Base-by-base conservation (phyloP, 2,888 invertebrate species). In the Cabera pusaria region DNA sequence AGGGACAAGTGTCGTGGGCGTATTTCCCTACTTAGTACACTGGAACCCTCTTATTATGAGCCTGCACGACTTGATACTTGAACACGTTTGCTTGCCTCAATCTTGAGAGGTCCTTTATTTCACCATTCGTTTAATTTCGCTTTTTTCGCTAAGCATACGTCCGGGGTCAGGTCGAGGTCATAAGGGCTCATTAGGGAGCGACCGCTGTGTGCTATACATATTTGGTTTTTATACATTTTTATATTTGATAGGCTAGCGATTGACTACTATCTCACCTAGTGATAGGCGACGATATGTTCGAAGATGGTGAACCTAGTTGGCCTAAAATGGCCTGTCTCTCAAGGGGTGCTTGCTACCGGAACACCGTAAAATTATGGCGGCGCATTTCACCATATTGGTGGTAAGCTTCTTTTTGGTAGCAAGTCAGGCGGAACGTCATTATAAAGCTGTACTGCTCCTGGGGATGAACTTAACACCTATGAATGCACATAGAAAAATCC, bases 1-100 rank as follows among this genome's bases (percentile, higher is more conserved):
- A 66, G 64, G 67, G 51, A 58, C 52, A 35, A 62, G 69, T 59
- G 63, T 60, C 58, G 58, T 50, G 46, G 52, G 49, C 56, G 59
- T 59, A 59, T 63, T 35, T 29, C 36, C 34, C 31, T 35, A 25
- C 35, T 62, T 62, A 61, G 58, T 56, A 54, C 68, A 64, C 56
- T 57, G 65, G 59, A 63, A 59, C 73, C 70, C 68, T 69, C 82
- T 81, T 80, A 86, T 88, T 87, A 88, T 85, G 86, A 75, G 63
- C 67, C 57, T 64, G 77, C 86, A 85, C 87, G 85, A 38, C 58
- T 56, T 49, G 72, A 53, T 65, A 78, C 87, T 88, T 79, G 75
- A 85, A 86, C 87, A 88, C 87, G 86, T 84, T 69, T 78, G 76
- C 72, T 72, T 69, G 71, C 77, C 72, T 74, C 79, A 75, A 79